Evolutionary conservation across 1,140 invertebrate genomes (phyloP), one percentile per base, ranked within the genome.

Genomic region (Sitodiplosis mosellana): DNA sequence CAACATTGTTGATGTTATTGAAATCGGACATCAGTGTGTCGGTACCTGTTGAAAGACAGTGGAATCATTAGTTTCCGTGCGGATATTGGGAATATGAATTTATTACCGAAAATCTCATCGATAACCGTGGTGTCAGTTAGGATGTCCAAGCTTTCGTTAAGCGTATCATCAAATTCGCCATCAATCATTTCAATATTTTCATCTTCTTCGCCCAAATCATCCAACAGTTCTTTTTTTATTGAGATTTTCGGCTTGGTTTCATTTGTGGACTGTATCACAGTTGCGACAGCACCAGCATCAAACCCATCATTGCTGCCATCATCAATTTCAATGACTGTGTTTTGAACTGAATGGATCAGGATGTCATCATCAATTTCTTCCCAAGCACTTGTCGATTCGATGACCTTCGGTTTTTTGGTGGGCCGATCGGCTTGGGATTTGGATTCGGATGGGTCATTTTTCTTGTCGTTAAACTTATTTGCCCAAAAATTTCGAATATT

Each of bases 171-270:
- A 45, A 52, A 63, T 4, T 63, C 61, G 48, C 59, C 57, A 44
- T 66, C 61, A 12, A 61, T 59, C 14, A 61, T 48, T 0, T 57
- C 20, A n/a, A 61, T 64, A 1, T 64, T 55, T 7, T 63, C 55
- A 11, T 6, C 21, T 5, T 42, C 44, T 18, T 49, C 48, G 1
- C 17, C 19, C 10, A 14, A 4, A 34, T 51, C 46, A 6, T 65
- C 63, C 45, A 64, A 47, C 5, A 65, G 55, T 47, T 63, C 58
- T 0, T 56, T 50, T 40, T 63, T 63, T 7, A 63, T 61, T 8
- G 45, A 44, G 1, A 47, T 48, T 0, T 52, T 55, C 2, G 27
- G 27, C 27, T 27, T 27, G 3, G 27, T 10, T 5, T 27, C 27
- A 27, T 50, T 52, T n/a, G 53, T 49, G 27, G 51, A 17, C 34